Conservation (phyloP, 2,797 vertebrate species). For the Simalia tracyae region DNA sequence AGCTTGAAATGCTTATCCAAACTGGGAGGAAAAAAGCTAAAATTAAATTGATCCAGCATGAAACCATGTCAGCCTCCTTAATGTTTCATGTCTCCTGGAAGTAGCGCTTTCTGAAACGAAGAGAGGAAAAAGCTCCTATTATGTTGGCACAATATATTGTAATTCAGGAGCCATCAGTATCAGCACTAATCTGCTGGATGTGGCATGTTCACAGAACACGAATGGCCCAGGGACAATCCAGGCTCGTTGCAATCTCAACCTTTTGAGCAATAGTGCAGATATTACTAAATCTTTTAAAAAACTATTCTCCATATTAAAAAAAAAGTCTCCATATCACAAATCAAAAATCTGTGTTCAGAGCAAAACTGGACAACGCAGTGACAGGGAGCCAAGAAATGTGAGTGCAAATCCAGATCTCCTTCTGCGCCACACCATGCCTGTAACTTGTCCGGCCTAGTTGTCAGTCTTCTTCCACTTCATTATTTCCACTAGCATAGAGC, state of each 20-base stretch:
- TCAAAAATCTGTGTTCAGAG: constrained; percentile 11
- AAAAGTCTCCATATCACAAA: constrained; percentile 43
- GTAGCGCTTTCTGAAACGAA: background rate
- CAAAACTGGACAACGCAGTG: background rate
- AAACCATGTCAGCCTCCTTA: background rate
- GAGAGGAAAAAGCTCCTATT: background rate
- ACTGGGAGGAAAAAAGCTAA: background rate
- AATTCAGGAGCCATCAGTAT: background rate
- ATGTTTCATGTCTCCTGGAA: background rate
- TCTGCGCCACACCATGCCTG: background rate
- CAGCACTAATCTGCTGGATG: background rate
- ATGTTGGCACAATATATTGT: background rate
- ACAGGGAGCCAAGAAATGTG: background rate
- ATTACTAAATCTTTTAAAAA: constrained; percentile 45
- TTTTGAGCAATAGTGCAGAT: constrained; percentile 54
- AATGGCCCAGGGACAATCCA: constrained; percentile 47
- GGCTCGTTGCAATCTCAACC: constrained; percentile 53
- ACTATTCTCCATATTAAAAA: constrained; percentile 8
- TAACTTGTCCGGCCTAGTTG: background rate
- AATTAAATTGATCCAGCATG: background rate
- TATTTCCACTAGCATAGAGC: background rate
- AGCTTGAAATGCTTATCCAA: background rate
- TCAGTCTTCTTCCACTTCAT: background rate
- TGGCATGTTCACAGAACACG: background rate
- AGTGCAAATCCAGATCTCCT: background rate